phyloP scores from a whole-genome alignment of 2,888 invertebrate genomes.

The Netelia inedita region DNA sequence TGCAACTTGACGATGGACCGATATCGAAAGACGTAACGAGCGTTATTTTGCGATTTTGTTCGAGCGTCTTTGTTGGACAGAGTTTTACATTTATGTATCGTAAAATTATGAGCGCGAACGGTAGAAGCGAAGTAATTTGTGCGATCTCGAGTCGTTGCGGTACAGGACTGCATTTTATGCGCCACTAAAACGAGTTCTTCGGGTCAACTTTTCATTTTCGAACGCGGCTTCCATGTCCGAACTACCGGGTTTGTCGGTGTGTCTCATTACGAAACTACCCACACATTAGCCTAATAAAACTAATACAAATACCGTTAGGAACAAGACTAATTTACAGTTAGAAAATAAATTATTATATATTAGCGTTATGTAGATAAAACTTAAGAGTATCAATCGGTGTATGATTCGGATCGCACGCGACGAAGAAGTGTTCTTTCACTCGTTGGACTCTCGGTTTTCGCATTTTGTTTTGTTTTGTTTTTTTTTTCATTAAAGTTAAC shows the following conservation, averaged over 20 bases:
- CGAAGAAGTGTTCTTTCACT: neutral
- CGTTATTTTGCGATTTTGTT: neutral
- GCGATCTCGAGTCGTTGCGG: conserved; percentile 26
- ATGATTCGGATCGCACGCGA: neutral
- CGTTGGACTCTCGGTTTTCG: neutral
- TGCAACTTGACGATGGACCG: neutral
- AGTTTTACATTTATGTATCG: neutral
- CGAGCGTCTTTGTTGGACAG: neutral
- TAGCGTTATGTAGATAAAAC: neutral
- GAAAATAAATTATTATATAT: neutral
- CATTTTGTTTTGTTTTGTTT: too few species aligned
- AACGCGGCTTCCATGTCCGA: conserved; percentile 11
- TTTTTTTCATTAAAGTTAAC: neutral
- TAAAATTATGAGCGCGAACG: neutral
- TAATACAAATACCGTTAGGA: neutral
- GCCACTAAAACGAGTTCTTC: conserved; percentile 57
- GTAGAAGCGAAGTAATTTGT: neutral
- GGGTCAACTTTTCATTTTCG: conserved; percentile 60
- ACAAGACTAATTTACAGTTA: conserved; percentile 24
- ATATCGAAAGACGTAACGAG: neutral
- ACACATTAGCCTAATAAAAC: conserved; percentile 28
- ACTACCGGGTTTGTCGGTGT: neutral
- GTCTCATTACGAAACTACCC: conserved; percentile 60
- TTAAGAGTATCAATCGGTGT: neutral
- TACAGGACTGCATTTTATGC: conserved; percentile 48